Evolutionary conservation across 2,797 vertebrate genomes (phyloP).

Genomic region (Oreochromis grahami): DNA sequence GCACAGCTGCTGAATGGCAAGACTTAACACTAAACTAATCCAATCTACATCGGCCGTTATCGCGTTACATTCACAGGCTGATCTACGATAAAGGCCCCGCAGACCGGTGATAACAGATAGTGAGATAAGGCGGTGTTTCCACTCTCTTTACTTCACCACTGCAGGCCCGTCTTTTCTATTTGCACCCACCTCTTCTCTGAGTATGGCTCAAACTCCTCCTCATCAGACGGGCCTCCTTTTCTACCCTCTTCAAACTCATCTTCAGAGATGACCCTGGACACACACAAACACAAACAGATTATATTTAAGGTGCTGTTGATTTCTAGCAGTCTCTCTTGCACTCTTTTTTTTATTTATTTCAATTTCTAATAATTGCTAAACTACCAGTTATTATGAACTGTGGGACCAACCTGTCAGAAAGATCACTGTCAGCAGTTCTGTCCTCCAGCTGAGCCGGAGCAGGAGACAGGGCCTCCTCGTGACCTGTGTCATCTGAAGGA

Average conservation of each 20-base stretch:
- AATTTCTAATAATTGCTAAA: background rate
- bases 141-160: background rate
- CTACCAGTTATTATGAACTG: background rate
- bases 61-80: rapidly evolving
- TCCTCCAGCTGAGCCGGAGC: constrained; percentile 74
- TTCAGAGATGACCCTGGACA: constrained; percentile 74
- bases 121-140: background rate
- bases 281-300: background rate
- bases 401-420: constrained; percentile 84
- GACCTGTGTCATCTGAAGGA: constrained; percentile 67
- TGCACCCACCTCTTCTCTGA: constrained; percentile 78
- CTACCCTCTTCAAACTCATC: constrained; percentile 75
- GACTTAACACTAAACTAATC: background rate
- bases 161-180: background rate
- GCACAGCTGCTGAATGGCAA: background rate
- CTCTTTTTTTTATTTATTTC: background rate
- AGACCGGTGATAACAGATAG: background rate
- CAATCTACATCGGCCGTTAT: rapidly evolving
- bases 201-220: constrained; percentile 82
- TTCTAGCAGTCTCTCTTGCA: background rate
- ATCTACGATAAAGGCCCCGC: background rate
- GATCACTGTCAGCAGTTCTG: constrained; percentile 81
- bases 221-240: constrained; percentile 69
- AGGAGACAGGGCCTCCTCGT: constrained; percentile 70
- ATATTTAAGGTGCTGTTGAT: background rate